Conservation (phyloP, 2,888 invertebrate species). For the Yponomeuta evonymella region DNA sequence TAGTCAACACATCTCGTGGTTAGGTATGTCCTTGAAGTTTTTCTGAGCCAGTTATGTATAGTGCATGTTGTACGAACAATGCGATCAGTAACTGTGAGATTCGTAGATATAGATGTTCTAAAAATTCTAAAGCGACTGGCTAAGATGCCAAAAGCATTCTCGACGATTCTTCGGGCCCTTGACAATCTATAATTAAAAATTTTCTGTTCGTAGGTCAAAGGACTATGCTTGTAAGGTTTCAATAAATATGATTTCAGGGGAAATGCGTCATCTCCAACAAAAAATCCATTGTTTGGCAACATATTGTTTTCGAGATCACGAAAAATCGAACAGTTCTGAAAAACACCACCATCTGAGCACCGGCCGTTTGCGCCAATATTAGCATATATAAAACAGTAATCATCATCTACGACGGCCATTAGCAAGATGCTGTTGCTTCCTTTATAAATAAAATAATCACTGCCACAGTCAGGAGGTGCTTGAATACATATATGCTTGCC, state of each 20-base stretch:
- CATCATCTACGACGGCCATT: conserved; percentile 20
- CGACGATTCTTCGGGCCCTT: conserved; percentile 22
- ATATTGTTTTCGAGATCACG: conserved; percentile 21
- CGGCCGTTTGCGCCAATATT: conserved; percentile 15
- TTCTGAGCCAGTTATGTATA: conserved; percentile 27
- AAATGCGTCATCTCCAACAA: conserved; percentile 23
- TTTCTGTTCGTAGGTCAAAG: conserved; percentile 17
- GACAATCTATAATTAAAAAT: conserved; percentile 24
- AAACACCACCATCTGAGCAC: conserved; percentile 21
- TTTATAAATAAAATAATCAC: conserved; percentile 20
- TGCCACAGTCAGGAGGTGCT: conserved; percentile 21
- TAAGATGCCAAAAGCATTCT: conserved; percentile 23
- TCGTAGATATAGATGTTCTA: conserved; percentile 18
- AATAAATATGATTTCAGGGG: conserved; percentile 18
- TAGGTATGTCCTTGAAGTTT: conserved; percentile 18
- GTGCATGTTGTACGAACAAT: conserved; percentile 24
- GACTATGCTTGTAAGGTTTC: conserved; percentile 21
- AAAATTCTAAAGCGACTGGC: conserved; percentile 25
- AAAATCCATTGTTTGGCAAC: conserved; percentile 21
- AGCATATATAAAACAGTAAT: conserved; percentile 20
- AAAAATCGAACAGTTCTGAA: conserved; percentile 20
- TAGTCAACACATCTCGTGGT: conserved; percentile 14
- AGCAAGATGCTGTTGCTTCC: conserved; percentile 22
- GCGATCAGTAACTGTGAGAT: conserved; percentile 17
- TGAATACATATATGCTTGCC: conserved; percentile 14